A percentile compares a stretch with the other conserved stretches of the same genome.
Evolutionary conservation across 2,797 vertebrate species (phyloP).

Genomic region (Helostoma temminkii): DNA sequence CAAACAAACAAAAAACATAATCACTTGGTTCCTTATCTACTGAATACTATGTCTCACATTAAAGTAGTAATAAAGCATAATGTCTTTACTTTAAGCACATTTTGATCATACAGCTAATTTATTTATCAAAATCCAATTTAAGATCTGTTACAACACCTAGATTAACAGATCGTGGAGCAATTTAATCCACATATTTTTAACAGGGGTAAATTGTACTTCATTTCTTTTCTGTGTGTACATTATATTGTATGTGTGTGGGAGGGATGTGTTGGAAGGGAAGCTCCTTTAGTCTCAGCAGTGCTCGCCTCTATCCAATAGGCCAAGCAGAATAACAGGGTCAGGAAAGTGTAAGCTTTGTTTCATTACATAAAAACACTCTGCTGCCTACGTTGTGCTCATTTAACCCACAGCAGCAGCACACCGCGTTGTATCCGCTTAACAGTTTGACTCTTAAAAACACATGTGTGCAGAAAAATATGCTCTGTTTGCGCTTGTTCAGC

Average conservation of each 20-base stretch:
- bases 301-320: conserved; percentile 27
- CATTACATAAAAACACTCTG: conserved; percentile 43
- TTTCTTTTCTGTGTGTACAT: not conserved
- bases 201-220: not conserved
- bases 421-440: conserved; percentile 4
- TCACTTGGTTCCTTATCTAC: not conserved
- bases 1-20: not conserved
- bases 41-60: not conserved
- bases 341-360: conserved; percentile 55
- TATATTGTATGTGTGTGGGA: conserved; percentile 21
- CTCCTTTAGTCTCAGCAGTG: conserved; percentile 4
- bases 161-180: too few species aligned
- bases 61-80: too few species aligned
- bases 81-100: too few species aligned
- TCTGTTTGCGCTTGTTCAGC: not conserved
- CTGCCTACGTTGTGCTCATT: conserved; percentile 23
- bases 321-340: conserved; percentile 66
- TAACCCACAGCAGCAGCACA: conserved; percentile 21
- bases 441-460: not conserved
- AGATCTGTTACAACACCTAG: too few species aligned
- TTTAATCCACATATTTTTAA: too few species aligned
- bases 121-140: too few species aligned
- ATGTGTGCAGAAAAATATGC: not conserved
- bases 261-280: conserved; percentile 20
- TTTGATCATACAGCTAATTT: too few species aligned